phyloP scores from a whole-genome alignment of 2,113 vertebrate species.

The Tyto alba region DNA sequence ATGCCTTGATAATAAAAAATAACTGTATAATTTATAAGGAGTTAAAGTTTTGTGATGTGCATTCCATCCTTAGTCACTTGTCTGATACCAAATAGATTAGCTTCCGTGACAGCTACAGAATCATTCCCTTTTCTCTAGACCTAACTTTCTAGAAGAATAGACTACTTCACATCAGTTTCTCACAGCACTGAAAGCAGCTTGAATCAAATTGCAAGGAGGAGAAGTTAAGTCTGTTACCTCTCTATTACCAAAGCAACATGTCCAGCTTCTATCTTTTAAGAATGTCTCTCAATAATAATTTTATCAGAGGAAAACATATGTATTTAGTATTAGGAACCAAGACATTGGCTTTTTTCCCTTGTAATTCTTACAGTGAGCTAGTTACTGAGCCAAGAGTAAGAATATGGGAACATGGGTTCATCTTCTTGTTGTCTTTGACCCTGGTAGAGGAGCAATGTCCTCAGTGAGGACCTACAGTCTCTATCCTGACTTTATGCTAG shows the following conservation, averaged over 20 bases:
- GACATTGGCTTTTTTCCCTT: fast-evolving
- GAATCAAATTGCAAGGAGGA: not conserved
- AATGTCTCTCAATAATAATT: not conserved
- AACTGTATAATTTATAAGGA: no score
- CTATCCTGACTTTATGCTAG: not conserved
- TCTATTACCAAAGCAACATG: not conserved
- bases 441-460: not conserved
- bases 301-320: not conserved
- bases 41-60: no score
- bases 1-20: no score
- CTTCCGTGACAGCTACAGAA: no score
- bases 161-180: no score
- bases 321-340: not conserved
- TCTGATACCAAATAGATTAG: no score
- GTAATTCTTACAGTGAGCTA: not conserved
- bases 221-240: not conserved
- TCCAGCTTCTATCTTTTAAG: not conserved
- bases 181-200: no score
- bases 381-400: not conserved
- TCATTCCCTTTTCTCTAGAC: no score
- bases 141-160: no score
- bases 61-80: no score
- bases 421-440: not conserved
- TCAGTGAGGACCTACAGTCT: not conserved
- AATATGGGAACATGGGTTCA: not conserved